Evolutionary conservation across 2,113 vertebrate genomes (phyloP), one percentile per base, ranked within the genome.

Genomic region (Labrus mixtus): DNA sequence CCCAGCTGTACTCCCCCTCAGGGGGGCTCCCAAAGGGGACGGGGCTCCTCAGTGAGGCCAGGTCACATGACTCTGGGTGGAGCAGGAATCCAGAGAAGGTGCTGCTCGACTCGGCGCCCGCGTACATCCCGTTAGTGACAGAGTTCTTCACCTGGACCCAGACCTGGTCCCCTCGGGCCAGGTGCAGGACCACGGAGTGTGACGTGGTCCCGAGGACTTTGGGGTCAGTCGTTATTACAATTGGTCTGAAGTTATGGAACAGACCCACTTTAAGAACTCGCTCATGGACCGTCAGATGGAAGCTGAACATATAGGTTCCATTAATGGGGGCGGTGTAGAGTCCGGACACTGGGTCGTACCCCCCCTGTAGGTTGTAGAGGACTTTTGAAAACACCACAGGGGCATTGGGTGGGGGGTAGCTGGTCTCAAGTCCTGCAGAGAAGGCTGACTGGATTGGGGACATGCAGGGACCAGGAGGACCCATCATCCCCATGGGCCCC

Each of bases 301-400:
- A 93, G 87, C 79, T 93, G 64, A 95, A 92, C 53, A 90, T 22
- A 4, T 94, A 95, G 33, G 92, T 93, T n/a, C 93, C 93, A 0
- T 89, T 87, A 37, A 87, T 39, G 0, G 94, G 93, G 8, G 93
- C 92, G 0, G 46, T 83, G 87, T 91, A 94, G 58, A 91, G 41
- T 1, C 93, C 93, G 0, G 23, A 53, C 2, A 0, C 15, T 2
- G 84, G 74, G 73, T 92, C 71, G 43, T 89, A 95, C 61, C 89
- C 61, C 6, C 61, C 53, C 69, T 90, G 87, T 20, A 68, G 0
- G 22, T 95, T 94, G 77, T 85, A 84, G 13, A 85, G 20, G 12
- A 92, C 1, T 0, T 25, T 6, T 3, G 69, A 29, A 61, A 94
- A 94, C 1, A 67, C 54, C 55, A 94, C 88, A 0, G 93, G 93